Percentiles rank a stretch among this genome's conserved stretches.
Conservation (phyloP, 2,888 invertebrate species). For the Pachliopta kotzebuea region DNA sequence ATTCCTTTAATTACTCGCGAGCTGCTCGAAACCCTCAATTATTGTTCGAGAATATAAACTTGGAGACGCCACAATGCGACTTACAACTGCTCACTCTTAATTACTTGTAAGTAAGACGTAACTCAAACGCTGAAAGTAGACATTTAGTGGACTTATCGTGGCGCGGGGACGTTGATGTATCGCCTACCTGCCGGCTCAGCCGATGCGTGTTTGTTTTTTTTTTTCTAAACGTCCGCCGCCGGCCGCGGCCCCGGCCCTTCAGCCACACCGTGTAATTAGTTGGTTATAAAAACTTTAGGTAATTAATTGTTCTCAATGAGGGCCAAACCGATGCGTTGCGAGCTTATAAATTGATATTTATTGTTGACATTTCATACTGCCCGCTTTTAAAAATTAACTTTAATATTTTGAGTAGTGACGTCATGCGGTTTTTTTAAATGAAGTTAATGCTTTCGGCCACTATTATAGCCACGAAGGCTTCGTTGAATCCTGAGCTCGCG, state of each 20-base stretch:
- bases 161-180: slow-evolving; percentile 68
- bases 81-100: slow-evolving; percentile 72
- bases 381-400: slow-evolving; percentile 35
- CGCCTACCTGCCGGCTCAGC: slow-evolving; percentile 56
- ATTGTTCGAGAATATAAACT: slow-evolving; percentile 58
- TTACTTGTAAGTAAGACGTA: slow-evolving; percentile 77
- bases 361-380: slow-evolving; percentile 67
- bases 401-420: too few relatives aligned
- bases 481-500: too few relatives aligned
- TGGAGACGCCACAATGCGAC: slow-evolving; percentile 54
- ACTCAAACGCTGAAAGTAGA: slow-evolving; percentile 69
- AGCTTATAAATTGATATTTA: slow-evolving; percentile 69
- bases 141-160: slow-evolving; percentile 67
- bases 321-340: slow-evolving; percentile 46
- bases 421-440: too few relatives aligned
- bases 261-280: slow-evolving; percentile 68
- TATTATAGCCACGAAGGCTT: too few relatives aligned
- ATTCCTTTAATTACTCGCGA: slow-evolving; percentile 64
- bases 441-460: too few relatives aligned
- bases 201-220: slow-evolving; percentile 49
- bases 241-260: slow-evolving; percentile 41
- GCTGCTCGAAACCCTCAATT: slow-evolving; percentile 65
- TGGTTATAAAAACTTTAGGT: slow-evolving; percentile 66
- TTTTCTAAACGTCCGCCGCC: slow-evolving; percentile 52
- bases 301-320: slow-evolving; percentile 65